Evolutionary conservation across 2,797 vertebrate genomes (phyloP).

Genomic region (Phrynocephalus vlangalii): DNA sequence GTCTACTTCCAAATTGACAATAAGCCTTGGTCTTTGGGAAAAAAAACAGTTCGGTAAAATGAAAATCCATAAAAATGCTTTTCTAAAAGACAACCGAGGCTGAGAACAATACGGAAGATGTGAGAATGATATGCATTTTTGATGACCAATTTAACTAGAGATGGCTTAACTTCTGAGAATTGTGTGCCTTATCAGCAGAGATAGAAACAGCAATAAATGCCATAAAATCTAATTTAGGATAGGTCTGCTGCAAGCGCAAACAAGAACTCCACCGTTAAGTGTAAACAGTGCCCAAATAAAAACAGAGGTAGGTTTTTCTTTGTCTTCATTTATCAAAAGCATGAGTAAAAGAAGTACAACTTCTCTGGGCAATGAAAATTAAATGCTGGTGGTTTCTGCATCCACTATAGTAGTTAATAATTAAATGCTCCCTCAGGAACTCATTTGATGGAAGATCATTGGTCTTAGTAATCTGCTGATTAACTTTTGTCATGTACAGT

Average conservation of each 20-base stretch:
- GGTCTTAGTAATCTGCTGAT: constrained; percentile 43
- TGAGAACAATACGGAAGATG: constrained; percentile 43
- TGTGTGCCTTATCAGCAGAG: constrained; percentile 47
- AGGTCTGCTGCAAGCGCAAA: constrained; percentile 48
- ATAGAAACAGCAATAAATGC: constrained; percentile 46
- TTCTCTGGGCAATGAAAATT: constrained; percentile 73
- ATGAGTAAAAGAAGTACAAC: constrained; percentile 67
- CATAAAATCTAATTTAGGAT: constrained; percentile 53
- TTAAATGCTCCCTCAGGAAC: constrained; percentile 69
- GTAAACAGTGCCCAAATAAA: constrained; percentile 59
- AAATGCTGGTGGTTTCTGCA: constrained; percentile 74
- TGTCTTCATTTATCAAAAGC: constrained; percentile 66
- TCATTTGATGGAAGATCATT: constrained; percentile 78
- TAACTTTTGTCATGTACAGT: neutral
- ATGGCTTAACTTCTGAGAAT: constrained; percentile 39
- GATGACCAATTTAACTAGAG: constrained; percentile 49
- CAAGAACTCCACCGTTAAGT: constrained; percentile 49
- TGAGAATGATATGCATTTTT: constrained; percentile 46
- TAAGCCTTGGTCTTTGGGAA: constrained; percentile 54
- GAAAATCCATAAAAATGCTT: constrained; percentile 63
- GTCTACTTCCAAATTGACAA: constrained; percentile 58
- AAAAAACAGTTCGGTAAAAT: constrained; percentile 42
- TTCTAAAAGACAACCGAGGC: constrained; percentile 51
- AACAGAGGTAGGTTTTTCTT: constrained; percentile 44
- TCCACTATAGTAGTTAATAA: constrained; percentile 73